A percentile compares a stretch with the other conserved stretches of the same genome.
Conservation (phyloP, 2,797 vertebrate species). For the Coilia nasus region DNA sequence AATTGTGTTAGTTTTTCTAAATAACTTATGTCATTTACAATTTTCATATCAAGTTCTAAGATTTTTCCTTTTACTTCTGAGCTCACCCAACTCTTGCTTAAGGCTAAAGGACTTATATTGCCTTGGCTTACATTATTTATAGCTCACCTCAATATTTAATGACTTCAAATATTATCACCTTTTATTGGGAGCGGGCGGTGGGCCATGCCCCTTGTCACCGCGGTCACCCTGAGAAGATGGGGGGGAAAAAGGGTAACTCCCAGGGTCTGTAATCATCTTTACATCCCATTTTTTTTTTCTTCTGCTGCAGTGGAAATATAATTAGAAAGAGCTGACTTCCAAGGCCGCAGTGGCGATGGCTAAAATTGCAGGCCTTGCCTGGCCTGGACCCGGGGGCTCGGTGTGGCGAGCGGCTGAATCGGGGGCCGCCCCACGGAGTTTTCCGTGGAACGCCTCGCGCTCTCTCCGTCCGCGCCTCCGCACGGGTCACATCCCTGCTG, state of each 20-base stretch:
- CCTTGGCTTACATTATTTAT: constrained; percentile 33
- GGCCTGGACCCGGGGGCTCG: constrained; percentile 58
- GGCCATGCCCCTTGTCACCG: constrained; percentile 54
- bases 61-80: neutral
- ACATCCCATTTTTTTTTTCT: constrained; percentile 58
- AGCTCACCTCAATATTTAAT: constrained; percentile 21
- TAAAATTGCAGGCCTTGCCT: constrained; percentile 75
- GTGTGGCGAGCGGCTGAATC: constrained; percentile 66
- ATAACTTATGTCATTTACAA: neutral
- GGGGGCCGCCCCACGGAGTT: constrained; percentile 71
- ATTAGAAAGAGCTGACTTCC: constrained; percentile 79
- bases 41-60: neutral
- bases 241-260: constrained; percentile 57
- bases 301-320: constrained; percentile 67
- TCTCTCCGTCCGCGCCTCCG: constrained; percentile 56
- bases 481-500: constrained; percentile 65
- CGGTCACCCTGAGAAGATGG: constrained; percentile 74
- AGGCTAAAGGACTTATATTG: constrained; percentile 10
- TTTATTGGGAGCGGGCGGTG: constrained; percentile 64
- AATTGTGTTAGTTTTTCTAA: neutral
- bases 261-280: constrained; percentile 77
- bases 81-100: neutral
- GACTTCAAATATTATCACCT: constrained; percentile 66
- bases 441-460: constrained; percentile 43
- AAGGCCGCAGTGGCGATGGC: constrained; percentile 69